Evolutionary conservation across 2,888 invertebrate genomes (phyloP).

Genomic region (Ectemnius continuus): DNA sequence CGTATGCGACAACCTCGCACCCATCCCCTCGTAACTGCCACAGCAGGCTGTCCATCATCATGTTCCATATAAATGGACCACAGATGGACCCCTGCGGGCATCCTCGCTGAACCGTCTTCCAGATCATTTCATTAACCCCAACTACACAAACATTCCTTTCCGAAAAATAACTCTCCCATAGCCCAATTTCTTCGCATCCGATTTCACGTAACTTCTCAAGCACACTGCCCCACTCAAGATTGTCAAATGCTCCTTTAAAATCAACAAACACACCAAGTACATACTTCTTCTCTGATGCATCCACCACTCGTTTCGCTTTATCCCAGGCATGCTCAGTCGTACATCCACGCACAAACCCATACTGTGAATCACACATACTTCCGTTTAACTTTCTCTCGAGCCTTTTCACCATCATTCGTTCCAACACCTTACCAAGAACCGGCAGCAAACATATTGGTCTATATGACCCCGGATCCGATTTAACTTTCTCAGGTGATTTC

Average conservation of each 20-base stretch:
- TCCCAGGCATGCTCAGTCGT: too few relatives aligned
- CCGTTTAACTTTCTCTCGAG: too few relatives aligned
- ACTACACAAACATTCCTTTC: neutral
- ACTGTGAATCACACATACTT: too few relatives aligned
- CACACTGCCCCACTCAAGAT: neutral
- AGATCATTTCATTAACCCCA: slow-evolving; percentile 4
- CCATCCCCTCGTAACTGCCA: neutral
- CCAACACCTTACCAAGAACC: slow-evolving; percentile 2
- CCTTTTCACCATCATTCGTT: neutral
- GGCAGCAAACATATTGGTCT: slow-evolving; percentile 19
- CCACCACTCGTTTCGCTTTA: too few relatives aligned
- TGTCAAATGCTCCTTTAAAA: neutral
- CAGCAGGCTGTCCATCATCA: slow-evolving; percentile 14
- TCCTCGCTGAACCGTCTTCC: neutral
- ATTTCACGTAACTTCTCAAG: neutral
- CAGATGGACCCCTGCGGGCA: neutral
- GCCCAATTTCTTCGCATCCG: neutral
- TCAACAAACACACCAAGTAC: too few relatives aligned
- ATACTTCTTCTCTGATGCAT: too few relatives aligned
- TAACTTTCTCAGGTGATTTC: neutral
- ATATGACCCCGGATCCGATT: neutral
- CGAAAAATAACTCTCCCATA: slow-evolving; percentile 14
- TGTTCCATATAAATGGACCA: slow-evolving; percentile 16
- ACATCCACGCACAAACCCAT: too few relatives aligned
- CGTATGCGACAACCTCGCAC: slow-evolving; percentile 8